phyloP scores from a whole-genome alignment of 2,113 vertebrate species.

The Ceyx cyanopectus region DNA sequence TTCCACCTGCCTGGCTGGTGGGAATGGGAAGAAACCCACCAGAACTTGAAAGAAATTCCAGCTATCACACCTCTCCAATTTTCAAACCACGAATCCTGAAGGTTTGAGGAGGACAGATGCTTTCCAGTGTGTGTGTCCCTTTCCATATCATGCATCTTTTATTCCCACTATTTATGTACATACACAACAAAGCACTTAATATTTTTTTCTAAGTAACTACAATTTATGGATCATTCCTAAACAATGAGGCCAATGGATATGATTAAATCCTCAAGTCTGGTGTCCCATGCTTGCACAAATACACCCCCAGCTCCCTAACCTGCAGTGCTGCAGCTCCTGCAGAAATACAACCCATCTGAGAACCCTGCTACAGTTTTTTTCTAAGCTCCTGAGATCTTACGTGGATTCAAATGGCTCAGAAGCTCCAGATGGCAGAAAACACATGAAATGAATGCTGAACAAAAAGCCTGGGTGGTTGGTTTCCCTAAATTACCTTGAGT shows the following conservation, averaged over 20 bases:
- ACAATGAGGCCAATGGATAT: not conserved
- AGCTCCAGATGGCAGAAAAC: not conserved
- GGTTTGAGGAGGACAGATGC: not conserved
- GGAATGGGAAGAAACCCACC: not conserved
- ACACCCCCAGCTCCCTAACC: not conserved
- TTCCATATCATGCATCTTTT: not conserved
- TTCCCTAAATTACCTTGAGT: not conserved
- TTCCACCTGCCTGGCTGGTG: not conserved
- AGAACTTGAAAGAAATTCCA: not conserved
- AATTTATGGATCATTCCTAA: not conserved
- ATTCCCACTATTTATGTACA: not conserved
- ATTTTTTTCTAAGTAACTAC: not conserved
- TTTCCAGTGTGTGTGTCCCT: not conserved
- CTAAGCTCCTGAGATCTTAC: not conserved
- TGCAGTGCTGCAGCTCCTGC: not conserved
- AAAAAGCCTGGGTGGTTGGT: not conserved
- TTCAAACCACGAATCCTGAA: not conserved
- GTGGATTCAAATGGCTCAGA: not conserved
- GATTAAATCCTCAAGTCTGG: not conserved
- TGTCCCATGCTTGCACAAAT: not conserved
- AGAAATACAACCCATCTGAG: not conserved
- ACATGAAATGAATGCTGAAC: not conserved
- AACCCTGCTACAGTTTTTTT: not conserved
- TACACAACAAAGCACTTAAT: not conserved
- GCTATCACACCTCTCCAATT: not conserved